Evolutionary conservation across 2,888 invertebrate species (phyloP), one percentile per base, ranked within the genome.

Genomic region (Eristalis intricaria): DNA sequence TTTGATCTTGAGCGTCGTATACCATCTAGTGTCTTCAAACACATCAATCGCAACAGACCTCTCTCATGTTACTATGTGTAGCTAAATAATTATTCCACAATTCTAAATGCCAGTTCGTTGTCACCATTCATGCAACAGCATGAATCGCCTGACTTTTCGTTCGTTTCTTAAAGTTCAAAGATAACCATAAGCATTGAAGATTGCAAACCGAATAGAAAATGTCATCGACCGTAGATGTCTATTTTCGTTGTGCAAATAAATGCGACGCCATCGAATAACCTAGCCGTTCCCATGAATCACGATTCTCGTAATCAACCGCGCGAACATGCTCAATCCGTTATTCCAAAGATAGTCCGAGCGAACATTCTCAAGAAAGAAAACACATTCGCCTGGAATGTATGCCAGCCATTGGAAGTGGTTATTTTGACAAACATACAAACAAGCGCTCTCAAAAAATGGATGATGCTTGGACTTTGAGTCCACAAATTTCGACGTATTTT

Each of bases 211-310:
- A 73, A 43, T 22, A 19, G 29, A 73, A 10, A 73, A 73, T 50
- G 73, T 63, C 73, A 50, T 22, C 40, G 73, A 64, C 73, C 73
- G 73, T 40, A n/a, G 64, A 64, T 63, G 40, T 43, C 71, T 73
- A 73, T 73, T 73, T 73, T 64, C 15, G 73, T n/a, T n/a, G n/a
- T 73, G 73, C 43, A 29, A 64, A 61, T 40, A 32, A 73, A 63
- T 40, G 26, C 61, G 22, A n/a, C 71, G 40, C 63, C 61, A 64
- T 56, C 23, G 64, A 50, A 50, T 50, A 35, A 22, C 35, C 26
- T 26, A 26, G 26, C 3, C 22, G 29, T 22, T 1, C 64, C 8
- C 43, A 73, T 63, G 73, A 73, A 50, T 73, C 63, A 73, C 65
- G 23, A 38, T 40, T 65, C 8, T 32, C 65, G 22, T 22, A 23